These are phyloP conservation scores for Lasioglossum figueresi DNA, from an alignment of 2,888 invertebrate species.

Conservation along the genomic window DNA sequence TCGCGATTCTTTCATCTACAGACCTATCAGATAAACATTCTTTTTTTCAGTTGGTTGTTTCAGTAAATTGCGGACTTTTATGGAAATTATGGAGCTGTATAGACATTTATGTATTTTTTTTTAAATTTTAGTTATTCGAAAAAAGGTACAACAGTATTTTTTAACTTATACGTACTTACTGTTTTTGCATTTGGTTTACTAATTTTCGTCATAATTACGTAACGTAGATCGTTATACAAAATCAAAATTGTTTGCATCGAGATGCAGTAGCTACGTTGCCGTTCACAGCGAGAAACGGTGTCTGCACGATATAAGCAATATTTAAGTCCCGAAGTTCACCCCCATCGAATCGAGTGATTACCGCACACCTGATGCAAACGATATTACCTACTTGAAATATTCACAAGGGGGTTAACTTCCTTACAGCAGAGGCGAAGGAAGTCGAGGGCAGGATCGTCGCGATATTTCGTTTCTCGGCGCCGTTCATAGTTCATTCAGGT, in stretches of 20 bases:
- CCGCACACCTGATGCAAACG: not conserved
- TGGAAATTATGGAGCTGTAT: not conserved
- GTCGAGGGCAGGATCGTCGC: not conserved
- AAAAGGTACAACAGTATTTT: too few species aligned
- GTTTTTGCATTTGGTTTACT: too few species aligned
- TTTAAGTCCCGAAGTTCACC: not conserved
- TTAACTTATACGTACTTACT: too few species aligned
- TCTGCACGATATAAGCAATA: not conserved
- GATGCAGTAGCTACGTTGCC: not conserved
- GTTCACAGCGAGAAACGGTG: too few species aligned
- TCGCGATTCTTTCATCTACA: not conserved
- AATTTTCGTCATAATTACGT: too few species aligned
- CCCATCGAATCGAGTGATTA: not conserved
- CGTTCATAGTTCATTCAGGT: not conserved
- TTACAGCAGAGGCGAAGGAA: not conserved
- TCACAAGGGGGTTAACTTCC: not conserved
- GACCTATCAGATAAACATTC: not conserved
- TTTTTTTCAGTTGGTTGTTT: too few species aligned
- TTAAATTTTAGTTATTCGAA: too few species aligned
- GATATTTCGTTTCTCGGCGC: not conserved
- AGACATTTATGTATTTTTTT: not conserved
- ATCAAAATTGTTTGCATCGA: not conserved
- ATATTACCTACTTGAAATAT: slow-evolving; percentile 3
- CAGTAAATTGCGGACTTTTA: not conserved
- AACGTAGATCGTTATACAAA: not conserved